Evolutionary conservation across 1,140 invertebrate genomes (phyloP).

Genomic region (Calliphora vicina): DNA sequence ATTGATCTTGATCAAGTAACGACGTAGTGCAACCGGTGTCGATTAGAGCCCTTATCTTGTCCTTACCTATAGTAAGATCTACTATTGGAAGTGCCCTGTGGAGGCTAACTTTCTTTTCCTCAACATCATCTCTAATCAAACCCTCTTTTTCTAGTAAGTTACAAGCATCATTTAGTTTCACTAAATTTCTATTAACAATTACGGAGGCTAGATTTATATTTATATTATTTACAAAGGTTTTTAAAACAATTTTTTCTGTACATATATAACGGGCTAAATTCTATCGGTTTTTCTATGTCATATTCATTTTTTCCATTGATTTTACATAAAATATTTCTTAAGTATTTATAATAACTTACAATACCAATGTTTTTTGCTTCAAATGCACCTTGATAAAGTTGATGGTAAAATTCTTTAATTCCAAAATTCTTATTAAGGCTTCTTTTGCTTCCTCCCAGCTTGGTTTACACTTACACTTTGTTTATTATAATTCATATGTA

Average conservation of each 20-base stretch:
- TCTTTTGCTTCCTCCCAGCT: constrained; percentile 30
- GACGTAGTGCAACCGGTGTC: not conserved
- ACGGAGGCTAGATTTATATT: constrained; percentile 17
- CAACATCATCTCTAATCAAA: constrained; percentile 15
- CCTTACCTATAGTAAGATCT: not conserved
- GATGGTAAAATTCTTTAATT: constrained; percentile 36
- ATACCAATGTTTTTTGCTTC: not conserved
- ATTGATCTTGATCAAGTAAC: not conserved
- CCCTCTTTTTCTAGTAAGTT: constrained; percentile 26
- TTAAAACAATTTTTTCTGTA: constrained; percentile 40
- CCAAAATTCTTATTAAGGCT: constrained; percentile 40
- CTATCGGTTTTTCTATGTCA: constrained; percentile 29
- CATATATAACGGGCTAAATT: constrained; percentile 38
- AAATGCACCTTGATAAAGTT: constrained; percentile 19
- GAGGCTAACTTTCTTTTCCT: not conserved
- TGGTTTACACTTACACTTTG: constrained; percentile 41
- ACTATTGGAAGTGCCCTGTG: not conserved
- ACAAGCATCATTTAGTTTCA: constrained; percentile 39
- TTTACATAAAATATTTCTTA: constrained; percentile 24
- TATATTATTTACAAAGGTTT: constrained; percentile 41
- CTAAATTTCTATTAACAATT: constrained; percentile 39
- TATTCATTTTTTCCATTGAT: constrained; percentile 22
- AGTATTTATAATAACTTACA: constrained; percentile 15
- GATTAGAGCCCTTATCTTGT: not conserved
- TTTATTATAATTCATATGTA: constrained; percentile 37